Conservation (phyloP, 2,113 vertebrate genomes). For the Hemiscyllium ocellatum region DNA sequence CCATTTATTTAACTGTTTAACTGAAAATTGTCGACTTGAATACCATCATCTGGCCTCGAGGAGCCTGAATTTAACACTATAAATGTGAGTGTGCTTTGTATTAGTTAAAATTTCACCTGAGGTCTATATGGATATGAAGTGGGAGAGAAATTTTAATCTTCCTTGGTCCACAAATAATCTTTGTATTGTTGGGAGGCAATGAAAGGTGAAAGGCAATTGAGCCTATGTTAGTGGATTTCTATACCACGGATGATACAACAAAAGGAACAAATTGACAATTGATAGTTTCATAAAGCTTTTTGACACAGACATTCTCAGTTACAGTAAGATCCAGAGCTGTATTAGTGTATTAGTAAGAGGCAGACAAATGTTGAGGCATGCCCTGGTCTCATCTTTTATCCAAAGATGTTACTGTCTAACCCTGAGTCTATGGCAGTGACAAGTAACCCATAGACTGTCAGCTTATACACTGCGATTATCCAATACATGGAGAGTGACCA, state of each 20-base stretch:
- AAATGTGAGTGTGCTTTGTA: not conserved
- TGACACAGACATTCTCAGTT: not conserved
- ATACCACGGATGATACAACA: not conserved
- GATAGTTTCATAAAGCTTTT: not conserved
- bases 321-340: not conserved
- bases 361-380: not conserved
- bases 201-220: not conserved
- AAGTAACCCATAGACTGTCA: not conserved
- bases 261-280: not conserved
- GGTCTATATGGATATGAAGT: not conserved
- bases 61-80: not conserved
- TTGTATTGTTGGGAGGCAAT: not conserved
- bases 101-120: not conserved
- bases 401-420: not conserved
- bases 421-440: not conserved
- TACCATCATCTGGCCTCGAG: not conserved
- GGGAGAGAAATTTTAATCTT: not conserved
- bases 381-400: not conserved
- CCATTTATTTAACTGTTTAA: not conserved
- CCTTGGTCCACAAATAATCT: not conserved
- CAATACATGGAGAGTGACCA: not conserved
- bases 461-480: not conserved
- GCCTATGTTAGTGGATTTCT: not conserved
- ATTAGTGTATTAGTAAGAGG: not conserved
- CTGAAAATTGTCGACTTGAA: not conserved